Conservation (phyloP, 2,797 vertebrate genomes). For the Garrulus glandarius region DNA sequence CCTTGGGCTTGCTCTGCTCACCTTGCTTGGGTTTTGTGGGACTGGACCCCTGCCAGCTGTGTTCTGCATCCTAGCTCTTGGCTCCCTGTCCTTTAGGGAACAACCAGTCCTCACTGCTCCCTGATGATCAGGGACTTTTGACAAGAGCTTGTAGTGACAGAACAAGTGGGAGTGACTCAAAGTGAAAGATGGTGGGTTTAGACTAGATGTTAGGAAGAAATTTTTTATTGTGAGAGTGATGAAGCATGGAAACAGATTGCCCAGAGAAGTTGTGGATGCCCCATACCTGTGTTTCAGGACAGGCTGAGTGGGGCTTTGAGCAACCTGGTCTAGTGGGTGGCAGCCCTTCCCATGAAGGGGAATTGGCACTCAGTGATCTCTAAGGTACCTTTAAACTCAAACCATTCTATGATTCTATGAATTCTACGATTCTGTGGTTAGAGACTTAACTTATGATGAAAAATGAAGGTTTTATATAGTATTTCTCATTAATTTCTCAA, state of each 20-base stretch:
- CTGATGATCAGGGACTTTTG: background rate
- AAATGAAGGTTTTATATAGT: background rate
- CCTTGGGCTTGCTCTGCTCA: background rate
- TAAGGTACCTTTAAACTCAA: background rate
- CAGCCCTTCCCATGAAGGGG: rapidly evolving
- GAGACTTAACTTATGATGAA: background rate
- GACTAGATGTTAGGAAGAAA: background rate
- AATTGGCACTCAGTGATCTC: background rate
- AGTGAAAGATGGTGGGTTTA: background rate
- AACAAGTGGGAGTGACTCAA: background rate
- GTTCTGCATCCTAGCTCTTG: background rate
- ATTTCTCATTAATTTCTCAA: background rate
- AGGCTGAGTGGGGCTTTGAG: background rate
- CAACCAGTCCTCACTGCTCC: background rate
- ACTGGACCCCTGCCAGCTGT: background rate
- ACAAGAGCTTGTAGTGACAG: background rate
- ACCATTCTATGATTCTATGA: background rate
- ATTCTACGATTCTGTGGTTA: background rate
- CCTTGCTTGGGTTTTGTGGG: background rate
- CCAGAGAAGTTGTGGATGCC: background rate
- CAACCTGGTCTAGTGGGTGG: background rate
- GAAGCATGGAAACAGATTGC: background rate
- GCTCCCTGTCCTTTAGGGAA: background rate
- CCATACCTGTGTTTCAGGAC: background rate
- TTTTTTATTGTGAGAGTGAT: background rate